A percentile compares a stretch with the other conserved stretches of the same genome.
phyloP scores from a whole-genome alignment of 2,113 vertebrate species.

The Reinhardtius hippoglossoides region DNA sequence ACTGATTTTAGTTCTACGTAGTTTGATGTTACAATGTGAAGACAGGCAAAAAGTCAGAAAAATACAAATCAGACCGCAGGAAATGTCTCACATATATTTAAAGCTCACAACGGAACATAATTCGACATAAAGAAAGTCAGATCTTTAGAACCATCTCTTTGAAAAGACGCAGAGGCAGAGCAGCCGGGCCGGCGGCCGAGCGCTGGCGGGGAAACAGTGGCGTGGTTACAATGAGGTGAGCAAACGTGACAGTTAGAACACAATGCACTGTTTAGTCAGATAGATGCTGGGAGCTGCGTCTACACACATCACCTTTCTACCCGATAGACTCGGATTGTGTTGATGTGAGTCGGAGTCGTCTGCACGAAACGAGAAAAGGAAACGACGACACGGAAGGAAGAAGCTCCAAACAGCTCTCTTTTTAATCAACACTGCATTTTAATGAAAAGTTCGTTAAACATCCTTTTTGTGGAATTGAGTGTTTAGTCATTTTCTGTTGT shows the following conservation, averaged over 20 bases:
- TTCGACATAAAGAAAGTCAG: constrained; percentile 13
- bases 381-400: not conserved
- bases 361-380: not conserved
- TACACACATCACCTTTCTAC: too few relatives aligned
- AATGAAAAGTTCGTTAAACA: too few relatives aligned
- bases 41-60: not conserved
- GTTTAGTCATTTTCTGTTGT: too few relatives aligned
- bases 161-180: constrained; percentile 16
- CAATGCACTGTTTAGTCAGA: constrained; percentile 17
- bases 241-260: constrained; percentile 5
- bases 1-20: too few relatives aligned
- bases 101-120: not conserved
- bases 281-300: not conserved
- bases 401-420: not conserved
- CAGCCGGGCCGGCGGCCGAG: not conserved
- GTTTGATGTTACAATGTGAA: not conserved
- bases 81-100: too few relatives aligned
- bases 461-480: too few relatives aligned
- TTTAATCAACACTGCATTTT: too few relatives aligned
- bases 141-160: constrained; percentile 31
- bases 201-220: not conserved
- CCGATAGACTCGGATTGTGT: too few relatives aligned
- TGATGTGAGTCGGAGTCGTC: not conserved
- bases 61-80: not conserved
- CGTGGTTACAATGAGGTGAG: not conserved